Base-by-base conservation (phyloP, 2,113 vertebrate species). In the Malurus melanocephalus region DNA sequence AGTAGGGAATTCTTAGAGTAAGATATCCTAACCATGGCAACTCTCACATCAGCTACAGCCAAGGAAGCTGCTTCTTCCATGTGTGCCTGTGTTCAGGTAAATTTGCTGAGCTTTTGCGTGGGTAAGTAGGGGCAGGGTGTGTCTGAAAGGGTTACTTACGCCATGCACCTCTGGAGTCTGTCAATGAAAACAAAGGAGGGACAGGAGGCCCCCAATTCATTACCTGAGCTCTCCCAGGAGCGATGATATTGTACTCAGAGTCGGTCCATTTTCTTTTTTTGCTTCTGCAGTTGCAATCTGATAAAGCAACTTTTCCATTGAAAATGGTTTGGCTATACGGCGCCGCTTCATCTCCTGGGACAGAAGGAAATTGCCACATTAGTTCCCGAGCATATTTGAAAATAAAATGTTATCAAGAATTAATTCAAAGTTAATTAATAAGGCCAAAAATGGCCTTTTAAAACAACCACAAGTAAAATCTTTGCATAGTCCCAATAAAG, bases 271-370 rank as follows among this genome's bases (percentile, higher is more conserved):
- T 90, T 99, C 99, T 94, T 99, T 98, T 89, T 99, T 99, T 22
- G 99, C 98, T 95, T 99, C 99, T 4, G 98, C 98, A 14, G 98
- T 98, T 94, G 99, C 99, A 64, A 99, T 98, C 98, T 99, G 99
- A 97, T 99, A 99, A 83, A 99, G 98, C 93, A 99, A 95, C 98
- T 99, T 99, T 96, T 99, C 99, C 99, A 99, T 99, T 75, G 99
- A 99, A 95, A 99, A 99, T 30, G 99, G 98, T 96, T 99, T 99
- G 85, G 99, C 98, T 95, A 99, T 99, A 84, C 96, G 98, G 75
- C 99, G 98, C 85, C 97, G 98, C 96, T 99, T 99, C 97, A 99
- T 98, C 96, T 99, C 99, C 99, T 99, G 96, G 10, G 76, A 46
- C 73, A 76, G 59, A 53, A 82, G 66, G 55, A 65, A 80, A 91